Evolutionary conservation across 2,113 vertebrate species (phyloP).

Genomic region (Dasyprocta punctata): DNA sequence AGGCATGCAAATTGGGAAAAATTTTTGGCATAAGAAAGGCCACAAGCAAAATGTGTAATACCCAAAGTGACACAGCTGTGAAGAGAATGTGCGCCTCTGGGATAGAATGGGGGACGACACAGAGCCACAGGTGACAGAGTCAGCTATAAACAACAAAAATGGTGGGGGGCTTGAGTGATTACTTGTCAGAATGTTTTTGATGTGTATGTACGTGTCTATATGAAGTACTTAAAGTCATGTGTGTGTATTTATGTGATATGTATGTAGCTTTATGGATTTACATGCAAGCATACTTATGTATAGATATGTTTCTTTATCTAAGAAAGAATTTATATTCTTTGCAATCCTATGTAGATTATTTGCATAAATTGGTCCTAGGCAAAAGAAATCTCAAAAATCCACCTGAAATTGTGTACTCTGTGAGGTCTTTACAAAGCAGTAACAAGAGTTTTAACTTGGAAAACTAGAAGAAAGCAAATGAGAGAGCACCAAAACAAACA

Average conservation of each 20-base stretch:
- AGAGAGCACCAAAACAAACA: slow-evolving; percentile 10
- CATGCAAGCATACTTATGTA: background rate
- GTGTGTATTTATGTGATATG: background rate
- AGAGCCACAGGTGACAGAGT: background rate
- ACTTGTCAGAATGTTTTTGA: background rate
- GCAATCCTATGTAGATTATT: background rate
- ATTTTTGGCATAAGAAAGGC: background rate
- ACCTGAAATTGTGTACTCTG: no score
- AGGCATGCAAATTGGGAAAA: background rate
- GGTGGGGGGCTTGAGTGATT: background rate
- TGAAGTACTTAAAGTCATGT: background rate
- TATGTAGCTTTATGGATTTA: background rate
- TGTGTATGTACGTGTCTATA: background rate
- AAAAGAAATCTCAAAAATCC: background rate
- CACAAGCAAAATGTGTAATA: background rate
- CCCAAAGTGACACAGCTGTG: background rate
- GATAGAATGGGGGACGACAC: background rate
- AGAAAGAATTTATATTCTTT: background rate
- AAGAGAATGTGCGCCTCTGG: background rate
- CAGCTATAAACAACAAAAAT: background rate
- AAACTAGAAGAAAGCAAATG: background rate
- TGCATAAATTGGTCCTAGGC: background rate
- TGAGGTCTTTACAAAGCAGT: slow-evolving; percentile 22
- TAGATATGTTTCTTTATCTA: background rate
- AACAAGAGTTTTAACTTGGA: background rate